A percentile compares a stretch with the other conserved stretches of the same genome.
These are phyloP conservation scores for Xerus rutilus DNA, from an alignment of 2,797 vertebrate genomes.

Conservation along the genomic window DNA sequence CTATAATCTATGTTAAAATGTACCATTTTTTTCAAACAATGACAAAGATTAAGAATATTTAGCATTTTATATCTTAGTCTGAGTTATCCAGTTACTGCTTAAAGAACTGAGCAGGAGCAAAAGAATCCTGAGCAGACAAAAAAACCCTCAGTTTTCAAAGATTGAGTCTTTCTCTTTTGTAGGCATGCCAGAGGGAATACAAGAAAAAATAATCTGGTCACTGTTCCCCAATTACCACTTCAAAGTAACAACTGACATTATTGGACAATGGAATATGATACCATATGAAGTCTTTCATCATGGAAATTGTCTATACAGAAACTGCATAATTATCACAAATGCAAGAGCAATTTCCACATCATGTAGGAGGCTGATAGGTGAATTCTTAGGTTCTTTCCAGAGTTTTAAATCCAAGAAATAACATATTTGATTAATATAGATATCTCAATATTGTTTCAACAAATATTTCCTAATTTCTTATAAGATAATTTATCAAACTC, in stretches of 20 bases:
- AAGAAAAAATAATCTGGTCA: neutral
- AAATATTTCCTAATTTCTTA: slow-evolving; percentile 9
- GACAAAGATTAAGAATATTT: neutral
- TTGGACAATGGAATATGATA: neutral
- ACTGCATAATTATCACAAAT: neutral
- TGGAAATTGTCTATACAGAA: neutral
- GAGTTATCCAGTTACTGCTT: neutral
- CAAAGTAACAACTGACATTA: neutral
- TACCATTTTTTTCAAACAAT: neutral
- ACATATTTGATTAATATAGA: neutral
- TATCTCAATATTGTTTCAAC: neutral
- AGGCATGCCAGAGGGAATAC: neutral
- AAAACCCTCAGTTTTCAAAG: slow-evolving; percentile 24
- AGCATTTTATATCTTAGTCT: neutral
- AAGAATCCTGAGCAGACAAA: too few relatives aligned
- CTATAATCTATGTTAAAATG: slow-evolving; percentile 30
- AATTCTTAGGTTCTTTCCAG: neutral
- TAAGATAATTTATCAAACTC: neutral
- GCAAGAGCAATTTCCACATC: neutral
- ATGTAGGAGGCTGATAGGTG: neutral
- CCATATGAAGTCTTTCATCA: neutral
- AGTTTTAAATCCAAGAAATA: slow-evolving; percentile 1
- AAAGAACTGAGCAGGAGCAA: neutral
- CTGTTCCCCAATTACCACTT: neutral
- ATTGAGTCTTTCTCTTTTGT: neutral